Evolutionary conservation across 1,140 invertebrate genomes (phyloP).

Genomic region (Plectrocnemia conspersa): DNA sequence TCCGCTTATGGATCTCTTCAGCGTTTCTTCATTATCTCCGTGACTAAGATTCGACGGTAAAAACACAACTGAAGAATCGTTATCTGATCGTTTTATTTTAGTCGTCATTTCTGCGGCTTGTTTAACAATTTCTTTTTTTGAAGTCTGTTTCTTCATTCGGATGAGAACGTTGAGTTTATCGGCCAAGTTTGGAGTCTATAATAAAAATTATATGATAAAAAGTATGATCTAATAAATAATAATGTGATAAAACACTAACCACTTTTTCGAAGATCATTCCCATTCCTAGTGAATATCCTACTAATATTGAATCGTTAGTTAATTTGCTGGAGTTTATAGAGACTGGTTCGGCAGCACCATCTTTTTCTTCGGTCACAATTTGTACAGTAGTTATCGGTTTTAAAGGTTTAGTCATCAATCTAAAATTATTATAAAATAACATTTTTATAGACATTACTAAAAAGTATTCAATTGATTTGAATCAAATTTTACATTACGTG

Average conservation of each 20-base stretch:
- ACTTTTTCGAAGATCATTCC: conserved; percentile 63
- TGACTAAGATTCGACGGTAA: conserved; percentile 40
- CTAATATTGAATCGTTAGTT: conserved; percentile 43
- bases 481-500: too few species aligned
- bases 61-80: conserved; percentile 33
- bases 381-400: conserved; percentile 69
- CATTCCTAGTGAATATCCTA: conserved; percentile 35
- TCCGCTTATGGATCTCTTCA: conserved; percentile 39
- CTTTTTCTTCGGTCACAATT: conserved; percentile 55
- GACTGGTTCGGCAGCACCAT: conserved; percentile 48
- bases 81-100: conserved; percentile 31
- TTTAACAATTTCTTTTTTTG: conserved; percentile 38
- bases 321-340: conserved; percentile 45
- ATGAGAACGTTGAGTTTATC: conserved; percentile 48
- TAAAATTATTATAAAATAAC: conserved; percentile 38
- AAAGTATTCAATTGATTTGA: conserved; percentile 9
- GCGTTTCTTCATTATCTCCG: conserved; percentile 36
- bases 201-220: conserved; percentile 8
- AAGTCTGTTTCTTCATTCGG: conserved; percentile 22
- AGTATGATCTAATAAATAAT: conserved; percentile 4
- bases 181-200: conserved; percentile 43
- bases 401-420: conserved; percentile 61
- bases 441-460: conserved; percentile 19
- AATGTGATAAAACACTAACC: conserved; percentile 42
- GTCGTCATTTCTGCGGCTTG: conserved; percentile 37